phyloP scores from a whole-genome alignment of 2,888 invertebrate genomes.

The Xylota segnis region DNA sequence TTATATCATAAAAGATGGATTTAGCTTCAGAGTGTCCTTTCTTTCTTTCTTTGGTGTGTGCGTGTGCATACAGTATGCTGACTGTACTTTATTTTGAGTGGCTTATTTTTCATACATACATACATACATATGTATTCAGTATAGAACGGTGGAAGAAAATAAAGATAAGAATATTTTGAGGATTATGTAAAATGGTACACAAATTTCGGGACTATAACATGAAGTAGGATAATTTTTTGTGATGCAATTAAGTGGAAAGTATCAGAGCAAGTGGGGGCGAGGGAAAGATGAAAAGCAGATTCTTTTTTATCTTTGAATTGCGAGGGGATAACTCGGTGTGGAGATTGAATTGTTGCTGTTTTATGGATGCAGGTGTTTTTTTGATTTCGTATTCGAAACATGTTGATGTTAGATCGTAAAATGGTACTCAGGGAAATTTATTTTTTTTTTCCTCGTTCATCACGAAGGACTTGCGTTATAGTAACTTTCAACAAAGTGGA shows the following conservation, averaged over 20 bases:
- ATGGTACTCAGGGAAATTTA: not conserved
- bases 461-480: too few relatives aligned
- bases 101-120: conserved; percentile 43
- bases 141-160: not conserved
- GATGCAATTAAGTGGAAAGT: conserved; percentile 32
- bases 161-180: conserved; percentile 4
- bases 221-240: conserved; percentile 24
- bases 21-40: not conserved
- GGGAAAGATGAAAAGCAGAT: not conserved
- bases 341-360: not conserved
- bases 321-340: not conserved
- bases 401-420: not conserved
- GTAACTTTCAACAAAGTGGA: too few relatives aligned
- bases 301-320: not conserved
- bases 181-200: conserved; percentile 41
- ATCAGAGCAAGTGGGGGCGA: not conserved
- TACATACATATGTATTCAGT: conserved; percentile 14
- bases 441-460: too few relatives aligned
- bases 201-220: conserved; percentile 14
- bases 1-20: conserved; percentile 25
- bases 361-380: conserved; percentile 4
- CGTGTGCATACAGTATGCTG: not conserved
- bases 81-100: conserved; percentile 11
- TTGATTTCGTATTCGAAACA: conserved; percentile 8
- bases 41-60: not conserved